Conservation (phyloP, 2,113 vertebrate genomes). For the Oryzias celebensis region DNA sequence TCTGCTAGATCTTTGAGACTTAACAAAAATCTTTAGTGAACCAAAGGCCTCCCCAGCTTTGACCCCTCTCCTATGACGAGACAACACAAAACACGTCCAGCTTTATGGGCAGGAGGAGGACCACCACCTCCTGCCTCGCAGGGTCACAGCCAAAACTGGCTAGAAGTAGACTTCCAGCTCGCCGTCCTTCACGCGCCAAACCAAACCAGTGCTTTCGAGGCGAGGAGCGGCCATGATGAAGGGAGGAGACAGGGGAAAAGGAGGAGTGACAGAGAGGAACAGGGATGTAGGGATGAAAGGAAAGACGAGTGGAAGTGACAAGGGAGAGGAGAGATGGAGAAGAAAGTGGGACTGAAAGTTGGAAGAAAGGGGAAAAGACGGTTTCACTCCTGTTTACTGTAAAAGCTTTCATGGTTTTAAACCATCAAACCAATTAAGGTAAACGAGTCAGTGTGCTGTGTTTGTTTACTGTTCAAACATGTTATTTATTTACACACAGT, state of each 20-base stretch:
- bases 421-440: conserved; percentile 58
- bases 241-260: conserved; percentile 17
- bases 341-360: not conserved
- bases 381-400: too few species aligned
- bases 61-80: too few species aligned
- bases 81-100: too few species aligned
- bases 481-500: too few species aligned
- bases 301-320: conserved; percentile 16
- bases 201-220: conserved; percentile 46
- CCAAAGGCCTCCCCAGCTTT: too few species aligned
- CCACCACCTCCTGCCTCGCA: conserved; percentile 8
- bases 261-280: conserved; percentile 13
- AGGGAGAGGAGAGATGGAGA: not conserved
- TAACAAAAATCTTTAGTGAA: too few species aligned
- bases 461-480: conserved; percentile 37
- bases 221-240: not conserved
- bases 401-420: conserved; percentile 68
- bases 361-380: not conserved
- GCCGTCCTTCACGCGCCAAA: conserved; percentile 38
- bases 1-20: too few species aligned
- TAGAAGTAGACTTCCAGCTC: conserved; percentile 9
- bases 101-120: too few species aligned
- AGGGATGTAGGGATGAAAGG: conserved; percentile 44
- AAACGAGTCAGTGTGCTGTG: conserved; percentile 25
- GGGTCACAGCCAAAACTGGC: conserved; percentile 66